phyloP scores from a whole-genome alignment of 2,888 invertebrate genomes.

The Parochlus steinenii region DNA sequence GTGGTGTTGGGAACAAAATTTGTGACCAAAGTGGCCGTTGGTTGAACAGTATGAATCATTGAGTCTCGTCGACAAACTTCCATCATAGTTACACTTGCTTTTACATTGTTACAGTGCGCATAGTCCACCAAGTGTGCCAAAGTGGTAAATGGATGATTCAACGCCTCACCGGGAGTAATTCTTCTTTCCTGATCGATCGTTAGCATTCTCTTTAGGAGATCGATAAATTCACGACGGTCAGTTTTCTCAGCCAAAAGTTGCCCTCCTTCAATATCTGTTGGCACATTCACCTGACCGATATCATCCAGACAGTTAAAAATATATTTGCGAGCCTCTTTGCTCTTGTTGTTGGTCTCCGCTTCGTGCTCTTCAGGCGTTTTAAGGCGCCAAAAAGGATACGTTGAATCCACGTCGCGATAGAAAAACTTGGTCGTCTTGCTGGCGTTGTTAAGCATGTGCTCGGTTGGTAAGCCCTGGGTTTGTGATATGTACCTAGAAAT shows the following conservation, averaged over 20 bases:
- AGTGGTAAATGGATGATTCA: conserved; percentile 89
- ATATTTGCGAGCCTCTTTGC: conserved; percentile 98
- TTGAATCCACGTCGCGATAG: conserved; percentile 87
- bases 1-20: conserved; percentile 63
- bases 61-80: conserved; percentile 48
- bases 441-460: conserved; percentile 92
- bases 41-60: conserved; percentile 22
- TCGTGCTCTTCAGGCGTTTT: conserved; percentile 98
- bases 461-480: conserved; percentile 93
- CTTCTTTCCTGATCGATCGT: conserved; percentile 96
- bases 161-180: conserved; percentile 87
- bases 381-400: conserved; percentile 69
- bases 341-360: conserved; percentile 91
- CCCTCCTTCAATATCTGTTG: conserved; percentile 92
- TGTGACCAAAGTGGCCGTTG: conserved; percentile 46
- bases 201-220: conserved; percentile 93
- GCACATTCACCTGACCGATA: conserved; percentile 91
- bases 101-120: conserved; percentile 92
- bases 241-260: conserved; percentile 94
- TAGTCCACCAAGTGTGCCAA: conserved; percentile 88
- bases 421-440: conserved; percentile 98
- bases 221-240: conserved; percentile 93
- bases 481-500: conserved; percentile 64
- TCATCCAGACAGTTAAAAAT: conserved; percentile 99
- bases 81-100: conserved; percentile 97